Evolutionary conservation across 2,113 vertebrate genomes (phyloP).

Genomic region (Capreolus pygargus): DNA sequence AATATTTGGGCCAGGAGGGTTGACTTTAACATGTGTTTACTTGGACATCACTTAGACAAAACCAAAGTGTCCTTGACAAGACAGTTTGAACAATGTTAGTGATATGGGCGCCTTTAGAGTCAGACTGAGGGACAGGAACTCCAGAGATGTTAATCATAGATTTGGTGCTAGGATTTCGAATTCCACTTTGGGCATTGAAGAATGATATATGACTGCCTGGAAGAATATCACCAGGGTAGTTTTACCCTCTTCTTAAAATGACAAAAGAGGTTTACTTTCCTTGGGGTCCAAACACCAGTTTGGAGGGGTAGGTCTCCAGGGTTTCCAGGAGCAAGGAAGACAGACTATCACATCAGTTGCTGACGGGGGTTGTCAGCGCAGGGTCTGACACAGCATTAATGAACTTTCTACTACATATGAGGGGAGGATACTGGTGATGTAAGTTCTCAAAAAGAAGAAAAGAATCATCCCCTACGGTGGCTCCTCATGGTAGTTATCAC

Average conservation of each 20-base stretch:
- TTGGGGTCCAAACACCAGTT: background rate
- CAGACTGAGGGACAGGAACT: background rate
- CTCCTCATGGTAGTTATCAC: background rate
- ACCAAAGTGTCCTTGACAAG: background rate
- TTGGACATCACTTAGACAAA: background rate
- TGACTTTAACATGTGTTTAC: background rate
- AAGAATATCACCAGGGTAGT: background rate
- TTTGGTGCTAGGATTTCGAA: background rate
- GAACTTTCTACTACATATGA: background rate
- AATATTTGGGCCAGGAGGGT: background rate
- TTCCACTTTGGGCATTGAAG: background rate
- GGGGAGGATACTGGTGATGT: background rate
- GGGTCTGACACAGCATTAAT: background rate
- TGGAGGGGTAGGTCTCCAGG: background rate
- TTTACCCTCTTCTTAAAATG: background rate
- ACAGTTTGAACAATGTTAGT: background rate
- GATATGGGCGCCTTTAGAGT: background rate
- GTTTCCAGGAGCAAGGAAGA: background rate
- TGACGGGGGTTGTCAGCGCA: background rate
- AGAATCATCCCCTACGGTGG: background rate
- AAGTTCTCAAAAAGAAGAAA: conserved; percentile 22
- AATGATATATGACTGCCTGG: background rate
- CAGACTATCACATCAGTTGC: background rate
- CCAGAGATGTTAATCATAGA: background rate
- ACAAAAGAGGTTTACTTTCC: background rate